Base-by-base conservation (phyloP, 53 echinoderm and acorn worm genomes). In the Stichopus horrens region DNA sequence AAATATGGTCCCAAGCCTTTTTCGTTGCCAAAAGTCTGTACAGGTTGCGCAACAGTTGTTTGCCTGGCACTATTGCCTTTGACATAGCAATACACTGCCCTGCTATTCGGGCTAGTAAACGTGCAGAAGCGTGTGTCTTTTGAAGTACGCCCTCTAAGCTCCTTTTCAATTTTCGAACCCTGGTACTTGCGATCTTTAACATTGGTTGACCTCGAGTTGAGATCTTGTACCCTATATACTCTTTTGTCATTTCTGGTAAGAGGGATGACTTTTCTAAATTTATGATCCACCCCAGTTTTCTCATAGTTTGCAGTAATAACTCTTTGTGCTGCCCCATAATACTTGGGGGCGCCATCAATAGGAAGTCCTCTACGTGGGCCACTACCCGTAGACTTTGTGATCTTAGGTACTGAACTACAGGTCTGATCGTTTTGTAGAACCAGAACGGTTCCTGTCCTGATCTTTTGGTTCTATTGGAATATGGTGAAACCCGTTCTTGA, bases 401-500 rank as follows among this genome's bases (percentile, higher is more conserved):
- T 23, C 89, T 59, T 7, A 89, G 73, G 52, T 89, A 71, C 51
- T 63, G 18, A 52, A 89, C 68, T 5, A 89, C 82, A 13, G 82
- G 68, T 8, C 89, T 66, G 11, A 81, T 21, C n/a, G 82, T 81
- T 66, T 89, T 89, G 82, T 52, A 80, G 54, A 89, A 89, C 58
- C 66, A 53, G 52, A 51, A 89, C 4, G 89, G 89, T n/a, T n/a
- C n/a, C n/a, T 67, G 5, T 79, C 67, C 54, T 83, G 89, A 54
- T 66, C 54, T 52, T 73, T 57, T 81, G 22, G n/a, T 67, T 11
- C 9, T 20, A 91, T 88, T 55, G 88, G 88, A 20, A 91, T 74
- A 51, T 91, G 91, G 65, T 83, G 82, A 88, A 91, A 91, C 16
- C 91, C 91, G 83, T 88, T 88, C 55, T 88, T 88, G 67, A 91